Base-by-base conservation (phyloP, 23 tunicate species). In the Clavelina lepadiformis region DNA sequence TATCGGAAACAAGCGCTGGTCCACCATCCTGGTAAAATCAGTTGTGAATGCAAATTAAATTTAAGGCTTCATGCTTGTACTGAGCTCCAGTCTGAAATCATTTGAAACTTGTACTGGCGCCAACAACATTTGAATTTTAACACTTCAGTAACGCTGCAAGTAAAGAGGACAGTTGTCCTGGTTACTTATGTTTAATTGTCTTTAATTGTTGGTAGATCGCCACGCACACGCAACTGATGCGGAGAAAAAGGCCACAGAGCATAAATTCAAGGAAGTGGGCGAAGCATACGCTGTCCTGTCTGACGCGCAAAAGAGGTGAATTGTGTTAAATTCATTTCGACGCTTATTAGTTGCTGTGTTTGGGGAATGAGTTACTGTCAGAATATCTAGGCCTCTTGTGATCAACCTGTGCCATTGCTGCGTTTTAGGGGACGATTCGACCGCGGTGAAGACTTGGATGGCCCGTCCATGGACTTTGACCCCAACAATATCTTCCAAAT, bases 231-330 rank as follows among this genome's bases (percentile, higher is more conserved):
- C 71, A 24, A 64, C 85, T 0, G 79, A 64, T 18, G 98, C 76
- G 20, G 76, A 82, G 21, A 91, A 91, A 72, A 71, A 71, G 65
- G 79, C 46, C n/a, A 93, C 92, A 1, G 98, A 91, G 63, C 62
- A 56, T 3, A 83, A 83, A 72, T 91, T 91, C 35, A 91, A 91
- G 49, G 85, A 76, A 77, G 91, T 91, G 11, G 98, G 81, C 15
- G 98, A 91, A 51, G 98, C 98, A 5, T 91, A 91, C 58, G 86
- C 91, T 31, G 71, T 91, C n/a, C 53, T 91, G 23, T 69, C 91
- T 15, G 85, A 86, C 51, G 45, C 78, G 28, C 65, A 86, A 45
- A 86, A 86, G 47, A 64, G 82, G 93, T 82, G 3, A 56, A 49
- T 51, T 31, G 15, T 15, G 49, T 44, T 44, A n/a, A n/a, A n/a